Conservation (phyloP, 2,113 vertebrate species). For the Pelusios castaneus region DNA sequence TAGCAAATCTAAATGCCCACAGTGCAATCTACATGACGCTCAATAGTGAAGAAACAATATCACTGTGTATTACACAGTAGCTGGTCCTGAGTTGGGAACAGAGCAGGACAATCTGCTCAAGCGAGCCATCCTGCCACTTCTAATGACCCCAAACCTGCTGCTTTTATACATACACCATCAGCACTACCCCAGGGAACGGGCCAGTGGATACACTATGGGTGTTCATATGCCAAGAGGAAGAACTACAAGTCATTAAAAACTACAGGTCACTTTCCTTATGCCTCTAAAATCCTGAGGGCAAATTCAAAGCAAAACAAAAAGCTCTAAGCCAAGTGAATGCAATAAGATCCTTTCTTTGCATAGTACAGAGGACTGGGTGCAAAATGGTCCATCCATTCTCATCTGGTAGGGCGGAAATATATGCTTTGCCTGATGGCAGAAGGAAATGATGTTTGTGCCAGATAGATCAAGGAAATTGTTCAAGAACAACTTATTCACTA, state of each 20-base stretch:
- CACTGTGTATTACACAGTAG: background rate
- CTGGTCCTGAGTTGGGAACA: background rate
- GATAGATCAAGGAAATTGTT: background rate
- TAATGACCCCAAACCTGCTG: background rate
- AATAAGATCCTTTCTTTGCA: fast-evolving
- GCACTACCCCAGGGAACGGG: background rate
- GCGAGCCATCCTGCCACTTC: background rate
- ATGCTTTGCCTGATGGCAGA: background rate
- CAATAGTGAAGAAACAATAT: background rate
- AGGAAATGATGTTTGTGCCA: background rate
- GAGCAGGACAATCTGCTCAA: background rate
- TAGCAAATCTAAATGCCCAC: background rate
- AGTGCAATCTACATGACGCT: background rate
- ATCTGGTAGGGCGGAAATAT: background rate
- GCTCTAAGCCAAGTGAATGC: background rate
- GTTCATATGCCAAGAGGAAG: background rate
- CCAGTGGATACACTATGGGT: fast-evolving
- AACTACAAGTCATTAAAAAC: fast-evolving
- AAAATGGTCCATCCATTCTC: background rate
- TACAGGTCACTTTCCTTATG: background rate
- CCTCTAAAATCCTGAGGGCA: background rate
- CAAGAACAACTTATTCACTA: background rate
- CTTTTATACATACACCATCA: fast-evolving
- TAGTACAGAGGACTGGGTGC: fast-evolving
- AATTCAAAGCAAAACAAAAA: background rate